A percentile compares a stretch with the other conserved stretches of the same genome.
phyloP scores from a whole-genome alignment of 1,140 invertebrate species.

The Apis dorsata region DNA sequence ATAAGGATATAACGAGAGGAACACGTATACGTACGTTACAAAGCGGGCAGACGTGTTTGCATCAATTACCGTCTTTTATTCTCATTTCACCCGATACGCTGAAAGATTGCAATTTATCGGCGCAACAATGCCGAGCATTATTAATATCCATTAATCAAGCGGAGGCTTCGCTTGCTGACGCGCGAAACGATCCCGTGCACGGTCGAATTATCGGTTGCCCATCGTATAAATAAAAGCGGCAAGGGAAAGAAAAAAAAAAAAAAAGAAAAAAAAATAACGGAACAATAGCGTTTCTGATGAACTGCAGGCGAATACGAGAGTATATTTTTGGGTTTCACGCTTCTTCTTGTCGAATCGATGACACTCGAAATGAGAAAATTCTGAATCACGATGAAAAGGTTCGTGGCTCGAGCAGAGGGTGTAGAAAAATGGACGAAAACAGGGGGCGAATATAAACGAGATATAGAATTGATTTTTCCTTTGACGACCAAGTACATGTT shows the following conservation, averaged over 20 bases:
- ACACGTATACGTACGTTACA: background rate
- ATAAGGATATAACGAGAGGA: background rate
- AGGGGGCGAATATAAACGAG: background rate
- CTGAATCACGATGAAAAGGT: background rate
- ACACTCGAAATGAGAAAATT: slow-evolving; percentile 31
- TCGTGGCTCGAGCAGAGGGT: background rate
- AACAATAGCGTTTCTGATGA: slow-evolving; percentile 33
- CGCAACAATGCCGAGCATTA: slow-evolving; percentile 62
- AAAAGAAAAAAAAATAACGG: background rate
- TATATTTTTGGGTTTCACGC: slow-evolving; percentile 24
- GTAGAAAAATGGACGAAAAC: background rate
- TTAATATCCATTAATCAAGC: slow-evolving; percentile 72
- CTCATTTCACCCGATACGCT: slow-evolving; percentile 35
- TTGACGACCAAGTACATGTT: background rate
- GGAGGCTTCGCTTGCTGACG: slow-evolving; percentile 7
- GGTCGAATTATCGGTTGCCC: slow-evolving; percentile 13
- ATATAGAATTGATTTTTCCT: slow-evolving; percentile 1
- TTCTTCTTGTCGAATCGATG: background rate
- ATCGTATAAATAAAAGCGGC: slow-evolving; percentile 24
- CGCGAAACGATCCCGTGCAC: slow-evolving; percentile 13
- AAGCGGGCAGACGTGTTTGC: background rate
- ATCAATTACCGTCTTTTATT: slow-evolving; percentile 64
- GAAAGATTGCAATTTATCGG: slow-evolving; percentile 66
- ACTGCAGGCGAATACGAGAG: slow-evolving; percentile 27
- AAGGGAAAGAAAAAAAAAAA: background rate